These are phyloP conservation scores for Oedothorax gibbosus DNA, from an alignment of 1,140 invertebrate species.

Conservation along the genomic window DNA sequence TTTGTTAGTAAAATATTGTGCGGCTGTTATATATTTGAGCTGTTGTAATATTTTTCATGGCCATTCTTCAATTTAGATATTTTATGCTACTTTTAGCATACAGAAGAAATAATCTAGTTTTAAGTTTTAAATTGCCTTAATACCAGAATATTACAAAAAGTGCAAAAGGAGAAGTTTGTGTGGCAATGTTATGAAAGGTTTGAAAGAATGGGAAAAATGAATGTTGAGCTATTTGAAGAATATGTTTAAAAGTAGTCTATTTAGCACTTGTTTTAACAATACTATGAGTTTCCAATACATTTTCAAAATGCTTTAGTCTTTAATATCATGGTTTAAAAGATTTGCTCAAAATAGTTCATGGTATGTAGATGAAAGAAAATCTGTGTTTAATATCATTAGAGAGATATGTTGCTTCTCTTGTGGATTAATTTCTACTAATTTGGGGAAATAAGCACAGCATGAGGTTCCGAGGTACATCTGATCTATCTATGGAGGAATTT, in stretches of 20 bases:
- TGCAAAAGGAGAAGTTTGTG: not conserved
- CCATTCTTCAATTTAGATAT: conserved; percentile 21
- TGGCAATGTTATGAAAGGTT: not conserved
- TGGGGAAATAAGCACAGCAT: conserved; percentile 54
- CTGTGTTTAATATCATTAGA: not conserved
- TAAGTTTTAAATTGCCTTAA: conserved; percentile 15
- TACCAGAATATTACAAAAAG: not conserved
- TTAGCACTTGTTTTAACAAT: too few species aligned
- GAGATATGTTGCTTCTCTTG: not conserved
- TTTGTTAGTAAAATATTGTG: not conserved
- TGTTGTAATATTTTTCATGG: conserved; percentile 14
- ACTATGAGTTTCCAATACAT: too few species aligned
- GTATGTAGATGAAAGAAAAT: too few species aligned
- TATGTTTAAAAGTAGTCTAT: too few species aligned
- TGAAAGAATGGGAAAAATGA: not conserved
- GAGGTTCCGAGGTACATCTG: conserved; percentile 47
- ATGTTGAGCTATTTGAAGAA: not conserved
- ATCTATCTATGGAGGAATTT: conserved; percentile 18
- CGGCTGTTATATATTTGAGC: not conserved
- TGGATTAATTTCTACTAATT: not conserved
- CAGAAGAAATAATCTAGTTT: conserved; percentile 7
- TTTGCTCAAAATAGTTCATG: too few species aligned
- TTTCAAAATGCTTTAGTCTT: too few species aligned
- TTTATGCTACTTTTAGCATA: conserved; percentile 18
- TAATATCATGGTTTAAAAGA: too few species aligned